Evolutionary conservation across 2,113 vertebrate genomes (phyloP), one percentile per base, ranked within the genome.

Genomic region (Silurus meridionalis): DNA sequence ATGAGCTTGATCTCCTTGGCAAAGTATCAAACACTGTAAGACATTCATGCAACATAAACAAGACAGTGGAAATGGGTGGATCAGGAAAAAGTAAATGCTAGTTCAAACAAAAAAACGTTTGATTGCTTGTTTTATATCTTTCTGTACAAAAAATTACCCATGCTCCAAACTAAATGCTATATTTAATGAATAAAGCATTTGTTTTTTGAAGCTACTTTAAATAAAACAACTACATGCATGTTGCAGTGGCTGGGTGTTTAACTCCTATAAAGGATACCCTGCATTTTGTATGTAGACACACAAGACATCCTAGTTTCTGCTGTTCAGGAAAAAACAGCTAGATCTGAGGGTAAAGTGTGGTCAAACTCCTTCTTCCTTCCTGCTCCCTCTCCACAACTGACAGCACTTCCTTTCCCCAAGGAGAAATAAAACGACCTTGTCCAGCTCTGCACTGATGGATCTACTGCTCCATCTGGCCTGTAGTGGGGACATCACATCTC

Each of bases 381-480:
- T 79, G 25, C 48, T 60, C 79, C 46, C 37, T 69, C n/a, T 66
- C 23, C 57, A 85, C 23, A 75, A 63, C 57, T 55, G 61, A 82
- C 66, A 80, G 61, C 19, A 52, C 72, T 80, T 89, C 69, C 74
- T 86, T 60, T 83, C 66, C 46, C 55, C 17, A 46, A 58, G 37
- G 71, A 81, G n/a, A 67, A 66, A 78, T 21, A 60, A 28, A 14
- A 25, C 52, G 46, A 46, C 66, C 64, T 48, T 67, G 69, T 53
- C 67, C 78, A 84, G 67, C 3, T 28, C 55, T 46, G n/a, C 21
- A 6, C 80, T 66, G 86, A 83, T 83, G 83, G 66, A 82, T 82
- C 66, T 85, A 28, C 78, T 78, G 86, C 66, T 53, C 78, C 82
- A 87, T 89, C 86, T 55, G 63, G 80, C 63, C 63, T 82, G 37